phyloP scores from a whole-genome alignment of 2,888 invertebrate species.

The Tipula helvola region DNA sequence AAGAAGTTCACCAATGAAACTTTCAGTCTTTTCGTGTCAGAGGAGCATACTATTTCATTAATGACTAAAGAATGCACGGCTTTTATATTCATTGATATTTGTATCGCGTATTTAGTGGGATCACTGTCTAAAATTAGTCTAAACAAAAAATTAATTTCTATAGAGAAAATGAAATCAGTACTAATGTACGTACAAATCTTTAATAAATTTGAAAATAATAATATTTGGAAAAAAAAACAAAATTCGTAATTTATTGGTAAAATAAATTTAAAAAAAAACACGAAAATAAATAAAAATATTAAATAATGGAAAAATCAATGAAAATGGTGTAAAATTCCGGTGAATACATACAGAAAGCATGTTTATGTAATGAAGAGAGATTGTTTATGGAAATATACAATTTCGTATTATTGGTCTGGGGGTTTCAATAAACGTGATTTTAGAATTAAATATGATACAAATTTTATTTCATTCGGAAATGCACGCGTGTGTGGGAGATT shows the following conservation, averaged over 20 bases:
- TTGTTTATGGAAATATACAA: neutral
- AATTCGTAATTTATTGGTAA: neutral
- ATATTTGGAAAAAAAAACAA: neutral
- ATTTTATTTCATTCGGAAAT: neutral
- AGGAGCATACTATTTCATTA: too few species aligned
- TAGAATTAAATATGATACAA: neutral
- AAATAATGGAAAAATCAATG: neutral
- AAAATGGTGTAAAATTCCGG: neutral
- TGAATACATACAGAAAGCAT: neutral
- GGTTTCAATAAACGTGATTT: neutral
- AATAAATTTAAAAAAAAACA: neutral
- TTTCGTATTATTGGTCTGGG: neutral
- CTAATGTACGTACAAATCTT: neutral
- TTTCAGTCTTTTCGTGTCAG: too few species aligned
- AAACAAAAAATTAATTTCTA: neutral
- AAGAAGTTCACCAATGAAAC: too few species aligned
- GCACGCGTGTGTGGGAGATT: too few species aligned
- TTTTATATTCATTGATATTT: too few species aligned
- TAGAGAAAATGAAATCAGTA: neutral
- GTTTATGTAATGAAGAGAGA: neutral
- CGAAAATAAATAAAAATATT: neutral
- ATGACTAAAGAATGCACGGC: too few species aligned
- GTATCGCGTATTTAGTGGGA: neutral
- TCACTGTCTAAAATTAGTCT: neutral
- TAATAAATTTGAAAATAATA: neutral